Base-by-base conservation (phyloP, 2,888 invertebrate species). In the Nomada ruficornis region DNA sequence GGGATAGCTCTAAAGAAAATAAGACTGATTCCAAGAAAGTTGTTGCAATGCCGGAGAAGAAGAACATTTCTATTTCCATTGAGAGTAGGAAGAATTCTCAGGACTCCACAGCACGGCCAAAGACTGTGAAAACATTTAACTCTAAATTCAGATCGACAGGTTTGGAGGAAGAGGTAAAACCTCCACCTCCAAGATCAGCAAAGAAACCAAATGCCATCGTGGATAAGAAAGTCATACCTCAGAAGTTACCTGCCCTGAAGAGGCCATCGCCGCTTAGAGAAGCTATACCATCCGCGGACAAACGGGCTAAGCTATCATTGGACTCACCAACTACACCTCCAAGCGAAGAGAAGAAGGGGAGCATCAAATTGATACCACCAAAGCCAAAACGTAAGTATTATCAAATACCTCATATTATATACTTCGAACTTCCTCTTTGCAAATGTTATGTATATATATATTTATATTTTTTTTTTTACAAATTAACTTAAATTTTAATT, bases 101-200 rank as follows among this genome's bases (percentile, higher is more conserved):
- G 80, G 96, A 96, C 86, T 95, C 96, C 70, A 95, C 95, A 15
- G 96, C 95, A 72, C 95, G 98, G 90, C 97, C 98, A 5, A 98
- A 98, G 94, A 98, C 98, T 55, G 98, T 98, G 0, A 98, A 98
- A 95, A 97, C 97, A 20, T 98, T 97, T 93, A 96, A 98, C 94
- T 97, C 98, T 0, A 98, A 98, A 94, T 98, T 98, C 95, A 96
- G 98, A 86, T 98, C 98, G 68, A 98, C 98, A 90, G 98, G 98
- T 54, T 94, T 98, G 72, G 97, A 97, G 92, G 98, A 98, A 93
- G 98, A 97, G 94, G 95, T 96, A 0, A 97, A 97, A 91, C 97
- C 97, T n/a, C 97, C 98, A 18, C 97, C 97, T 2, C 97, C 97
- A 3, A 95, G 97, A 76, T 95, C 96, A 69, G 93, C 96, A 2